These are phyloP conservation scores for Brachylomia viminalis DNA, from an alignment of 2,888 invertebrate species.

Conservation along the genomic window DNA sequence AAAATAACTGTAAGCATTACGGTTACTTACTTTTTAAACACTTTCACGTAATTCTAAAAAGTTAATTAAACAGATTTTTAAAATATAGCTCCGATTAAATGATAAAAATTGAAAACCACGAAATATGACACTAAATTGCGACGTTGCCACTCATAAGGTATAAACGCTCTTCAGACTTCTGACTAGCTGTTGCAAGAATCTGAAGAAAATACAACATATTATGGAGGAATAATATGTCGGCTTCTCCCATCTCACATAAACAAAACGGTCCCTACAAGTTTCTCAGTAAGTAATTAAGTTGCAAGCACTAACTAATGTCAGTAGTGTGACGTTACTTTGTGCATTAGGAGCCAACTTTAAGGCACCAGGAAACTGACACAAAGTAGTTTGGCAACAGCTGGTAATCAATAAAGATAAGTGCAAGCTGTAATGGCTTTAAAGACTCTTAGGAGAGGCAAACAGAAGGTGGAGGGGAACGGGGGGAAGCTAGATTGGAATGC, in stretches of 20 bases:
- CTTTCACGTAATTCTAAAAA: too few species aligned
- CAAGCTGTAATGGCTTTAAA: conserved; percentile 58
- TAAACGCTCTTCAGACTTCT: too few species aligned
- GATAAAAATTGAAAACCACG: too few species aligned
- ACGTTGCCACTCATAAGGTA: too few species aligned
- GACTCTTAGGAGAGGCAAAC: conserved; percentile 25
- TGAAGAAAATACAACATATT: too few species aligned
- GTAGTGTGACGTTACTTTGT: conserved; percentile 39
- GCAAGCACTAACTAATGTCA: conserved; percentile 46
- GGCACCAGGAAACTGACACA: conserved; percentile 54
- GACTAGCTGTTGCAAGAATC: too few species aligned
- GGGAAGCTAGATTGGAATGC: conserved; percentile 5
- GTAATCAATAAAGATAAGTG: conserved; percentile 66
- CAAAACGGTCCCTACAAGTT: conserved; percentile 12
- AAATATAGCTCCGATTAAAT: too few species aligned
- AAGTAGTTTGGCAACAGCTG: conserved; percentile 61
- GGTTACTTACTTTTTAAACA: too few species aligned
- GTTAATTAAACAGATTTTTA: too few species aligned
- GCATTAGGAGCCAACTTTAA: conserved; percentile 56
- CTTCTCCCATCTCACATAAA: neutral
- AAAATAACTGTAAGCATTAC: too few species aligned
- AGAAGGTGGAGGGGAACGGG: neutral
- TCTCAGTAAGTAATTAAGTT: conserved; percentile 42
- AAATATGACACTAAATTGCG: too few species aligned
- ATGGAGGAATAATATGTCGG: too few species aligned